A percentile compares a stretch with the other conserved stretches of the same genome.
These are phyloP conservation scores for Thermophis baileyi DNA, from an alignment of 2,113 vertebrate genomes.

Conservation along the genomic window DNA sequence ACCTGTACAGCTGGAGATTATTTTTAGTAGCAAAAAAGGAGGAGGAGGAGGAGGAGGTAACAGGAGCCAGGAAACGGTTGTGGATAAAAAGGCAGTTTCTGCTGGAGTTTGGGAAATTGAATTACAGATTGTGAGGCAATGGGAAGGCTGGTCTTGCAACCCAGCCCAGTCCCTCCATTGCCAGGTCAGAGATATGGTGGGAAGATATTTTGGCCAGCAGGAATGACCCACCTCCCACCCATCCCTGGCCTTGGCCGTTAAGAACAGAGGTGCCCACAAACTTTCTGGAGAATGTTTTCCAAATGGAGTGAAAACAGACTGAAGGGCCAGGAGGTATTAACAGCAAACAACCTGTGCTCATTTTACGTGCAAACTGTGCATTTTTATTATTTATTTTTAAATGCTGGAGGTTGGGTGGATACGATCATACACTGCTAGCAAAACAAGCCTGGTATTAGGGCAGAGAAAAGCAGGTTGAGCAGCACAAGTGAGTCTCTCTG, in stretches of 20 bases:
- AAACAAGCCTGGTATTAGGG: neutral
- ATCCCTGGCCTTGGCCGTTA: neutral
- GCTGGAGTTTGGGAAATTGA: too few species aligned
- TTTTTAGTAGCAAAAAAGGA: too few species aligned
- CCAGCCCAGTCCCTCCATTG: neutral
- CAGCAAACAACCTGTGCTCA: neutral
- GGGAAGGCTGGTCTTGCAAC: neutral
- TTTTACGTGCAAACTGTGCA: neutral
- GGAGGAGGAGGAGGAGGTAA: too few species aligned
- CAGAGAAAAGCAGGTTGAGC: neutral
- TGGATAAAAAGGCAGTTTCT: too few species aligned
- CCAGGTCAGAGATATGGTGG: neutral
- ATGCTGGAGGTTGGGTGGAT: neutral
- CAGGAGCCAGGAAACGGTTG: too few species aligned
- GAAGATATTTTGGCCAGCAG: neutral
- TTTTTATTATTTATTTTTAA: neutral
- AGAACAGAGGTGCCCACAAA: neutral
- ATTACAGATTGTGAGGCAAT: too few species aligned
- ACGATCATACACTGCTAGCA: neutral
- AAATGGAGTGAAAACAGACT: neutral
- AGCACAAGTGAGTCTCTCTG: neutral
- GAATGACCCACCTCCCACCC: neutral
- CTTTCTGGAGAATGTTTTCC: neutral
- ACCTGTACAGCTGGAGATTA: too few species aligned
- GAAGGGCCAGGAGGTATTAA: neutral